Evolutionary conservation across 2,113 vertebrate genomes (phyloP).

Genomic region (Cynoglossus semilaevis): DNA sequence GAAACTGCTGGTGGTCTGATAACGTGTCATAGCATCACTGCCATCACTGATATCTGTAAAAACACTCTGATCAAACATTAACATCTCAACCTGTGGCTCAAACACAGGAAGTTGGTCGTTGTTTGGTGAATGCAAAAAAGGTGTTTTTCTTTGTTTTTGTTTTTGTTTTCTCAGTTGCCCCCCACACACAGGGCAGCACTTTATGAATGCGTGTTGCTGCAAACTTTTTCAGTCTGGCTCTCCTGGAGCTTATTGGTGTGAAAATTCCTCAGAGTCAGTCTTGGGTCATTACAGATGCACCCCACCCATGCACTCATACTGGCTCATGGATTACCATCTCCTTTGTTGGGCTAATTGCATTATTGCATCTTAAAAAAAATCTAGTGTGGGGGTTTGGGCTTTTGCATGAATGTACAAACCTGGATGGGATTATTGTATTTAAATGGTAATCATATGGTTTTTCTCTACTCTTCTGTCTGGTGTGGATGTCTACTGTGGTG

Average conservation of each 20-base stretch:
- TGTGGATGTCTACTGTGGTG: neutral
- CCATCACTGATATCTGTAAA: slow-evolving; percentile 33
- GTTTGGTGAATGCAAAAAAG: slow-evolving; percentile 10
- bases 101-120: slow-evolving; percentile 9
- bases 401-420: slow-evolving; percentile 44
- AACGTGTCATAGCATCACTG: slow-evolving; percentile 34
- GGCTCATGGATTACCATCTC: slow-evolving; percentile 61
- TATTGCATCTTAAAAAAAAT: slow-evolving; percentile 51
- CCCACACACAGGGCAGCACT: slow-evolving; percentile 21
- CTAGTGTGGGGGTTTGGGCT: slow-evolving; percentile 21
- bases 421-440: slow-evolving; percentile 29
- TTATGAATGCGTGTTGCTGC: slow-evolving; percentile 33
- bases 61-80: neutral
- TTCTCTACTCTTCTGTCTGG: neutral
- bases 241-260: slow-evolving; percentile 66
- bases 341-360: slow-evolving; percentile 72
- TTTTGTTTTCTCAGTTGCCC: slow-evolving; percentile 18
- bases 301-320: slow-evolving; percentile 66
- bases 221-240: slow-evolving; percentile 31
- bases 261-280: slow-evolving; percentile 66
- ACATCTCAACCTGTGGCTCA: neutral
- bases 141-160: neutral
- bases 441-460: slow-evolving; percentile 35
- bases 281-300: slow-evolving; percentile 68
- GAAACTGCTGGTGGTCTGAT: slow-evolving; percentile 76